phyloP scores from a whole-genome alignment of 2,113 vertebrate species.

The Struthidea cinerea region DNA sequence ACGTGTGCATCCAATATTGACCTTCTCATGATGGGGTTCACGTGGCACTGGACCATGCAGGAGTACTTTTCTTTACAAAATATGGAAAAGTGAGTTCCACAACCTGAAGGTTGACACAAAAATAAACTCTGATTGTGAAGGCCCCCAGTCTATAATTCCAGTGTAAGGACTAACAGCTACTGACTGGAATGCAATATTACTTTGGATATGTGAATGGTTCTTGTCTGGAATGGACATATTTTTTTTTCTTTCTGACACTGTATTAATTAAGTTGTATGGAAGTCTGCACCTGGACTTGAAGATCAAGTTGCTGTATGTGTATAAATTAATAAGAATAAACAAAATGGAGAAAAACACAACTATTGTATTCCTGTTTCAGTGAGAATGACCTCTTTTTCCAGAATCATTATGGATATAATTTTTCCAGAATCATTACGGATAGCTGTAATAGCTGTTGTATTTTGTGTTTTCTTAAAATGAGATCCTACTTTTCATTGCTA shows the following conservation, averaged over 20 bases:
- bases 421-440: not conserved
- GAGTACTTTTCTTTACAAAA: not conserved
- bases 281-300: not conserved
- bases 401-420: not conserved
- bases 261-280: not conserved
- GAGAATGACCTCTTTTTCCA: not conserved
- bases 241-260: not conserved
- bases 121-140: not conserved
- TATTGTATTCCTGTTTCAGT: not conserved
- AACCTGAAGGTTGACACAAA: not conserved
- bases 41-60: accelerated
- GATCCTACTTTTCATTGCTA: not conserved
- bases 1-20: not conserved
- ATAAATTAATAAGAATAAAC: not conserved
- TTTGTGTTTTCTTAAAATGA: not conserved
- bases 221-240: not conserved
- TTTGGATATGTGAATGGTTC: not conserved
- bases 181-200: not conserved
- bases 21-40: not conserved
- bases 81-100: not conserved
- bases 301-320: not conserved
- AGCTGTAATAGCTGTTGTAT: not conserved
- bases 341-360: not conserved
- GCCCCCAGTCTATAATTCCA: not conserved
- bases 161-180: not conserved